Conservation (phyloP, 2,797 vertebrate genomes). For the Psittacula derbiana region DNA sequence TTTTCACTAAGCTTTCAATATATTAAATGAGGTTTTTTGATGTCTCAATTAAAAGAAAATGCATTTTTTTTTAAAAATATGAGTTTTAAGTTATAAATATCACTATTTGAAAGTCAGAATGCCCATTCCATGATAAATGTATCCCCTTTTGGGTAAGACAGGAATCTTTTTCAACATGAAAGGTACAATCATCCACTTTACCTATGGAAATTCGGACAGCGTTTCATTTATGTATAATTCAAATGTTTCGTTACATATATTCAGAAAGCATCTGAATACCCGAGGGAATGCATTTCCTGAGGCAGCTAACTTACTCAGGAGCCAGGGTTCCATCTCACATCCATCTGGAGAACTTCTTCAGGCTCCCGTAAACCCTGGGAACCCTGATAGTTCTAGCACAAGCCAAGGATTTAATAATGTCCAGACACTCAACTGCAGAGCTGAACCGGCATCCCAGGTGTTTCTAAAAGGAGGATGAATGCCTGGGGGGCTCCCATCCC, state of each 20-base stretch:
- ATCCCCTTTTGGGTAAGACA: background rate
- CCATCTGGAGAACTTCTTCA: background rate
- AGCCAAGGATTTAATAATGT: background rate
- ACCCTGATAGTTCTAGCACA: background rate
- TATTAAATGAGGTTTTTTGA: background rate
- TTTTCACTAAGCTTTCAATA: background rate
- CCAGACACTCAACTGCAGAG: background rate
- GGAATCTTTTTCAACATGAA: background rate
- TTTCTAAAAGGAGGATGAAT: background rate
- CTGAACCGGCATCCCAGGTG: background rate
- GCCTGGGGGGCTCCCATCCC: accelerated
- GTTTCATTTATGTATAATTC: background rate
- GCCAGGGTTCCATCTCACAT: background rate
- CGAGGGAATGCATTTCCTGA: accelerated
- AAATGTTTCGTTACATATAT: background rate
- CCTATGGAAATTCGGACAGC: background rate
- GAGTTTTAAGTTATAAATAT: background rate
- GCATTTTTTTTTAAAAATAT: background rate
- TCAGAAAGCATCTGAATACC: background rate
- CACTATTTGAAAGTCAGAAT: background rate
- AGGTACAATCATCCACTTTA: background rate
- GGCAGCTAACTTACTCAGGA: background rate
- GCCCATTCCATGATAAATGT: background rate
- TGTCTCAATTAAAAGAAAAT: background rate
- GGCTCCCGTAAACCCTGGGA: background rate